These are phyloP conservation scores for Eublepharis macularius DNA, from an alignment of 2,113 vertebrate species.

Conservation along the genomic window DNA sequence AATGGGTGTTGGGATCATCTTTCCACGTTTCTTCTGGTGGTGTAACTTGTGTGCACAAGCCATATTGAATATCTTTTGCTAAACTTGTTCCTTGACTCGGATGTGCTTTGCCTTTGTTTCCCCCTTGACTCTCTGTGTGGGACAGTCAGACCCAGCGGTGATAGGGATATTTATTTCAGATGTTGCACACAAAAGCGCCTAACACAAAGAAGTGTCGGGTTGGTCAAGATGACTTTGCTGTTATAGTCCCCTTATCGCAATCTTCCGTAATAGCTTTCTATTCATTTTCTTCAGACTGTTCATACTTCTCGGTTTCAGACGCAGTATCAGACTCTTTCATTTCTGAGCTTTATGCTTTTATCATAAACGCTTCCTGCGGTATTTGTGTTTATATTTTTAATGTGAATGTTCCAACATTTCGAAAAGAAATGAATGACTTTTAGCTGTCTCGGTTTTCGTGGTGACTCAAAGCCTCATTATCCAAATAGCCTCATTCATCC, in stretches of 20 bases:
- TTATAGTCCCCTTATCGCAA: background rate
- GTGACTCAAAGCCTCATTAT: conserved; percentile 20
- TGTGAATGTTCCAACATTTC: background rate
- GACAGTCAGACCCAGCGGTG: background rate
- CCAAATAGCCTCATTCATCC: conserved; percentile 23
- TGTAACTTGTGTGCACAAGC: background rate
- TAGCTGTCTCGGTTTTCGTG: background rate
- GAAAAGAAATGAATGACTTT: background rate
- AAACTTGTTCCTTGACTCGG: background rate
- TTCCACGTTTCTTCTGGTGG: background rate
- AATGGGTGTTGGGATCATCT: background rate
- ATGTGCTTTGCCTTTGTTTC: background rate
- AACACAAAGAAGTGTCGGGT: no score
- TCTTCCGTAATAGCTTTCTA: background rate
- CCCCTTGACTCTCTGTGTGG: background rate
- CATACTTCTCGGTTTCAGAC: background rate
- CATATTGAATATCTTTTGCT: background rate
- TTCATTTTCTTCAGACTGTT: background rate
- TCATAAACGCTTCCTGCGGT: background rate
- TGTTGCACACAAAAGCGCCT: background rate
- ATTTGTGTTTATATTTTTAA: conserved; percentile 1
- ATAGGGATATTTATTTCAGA: background rate
- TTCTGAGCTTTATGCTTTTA: background rate
- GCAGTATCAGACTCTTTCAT: background rate
- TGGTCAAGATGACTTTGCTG: background rate